Evolutionary conservation across 2,797 vertebrate genomes (phyloP).

Genomic region (Takifugu ocellatus): DNA sequence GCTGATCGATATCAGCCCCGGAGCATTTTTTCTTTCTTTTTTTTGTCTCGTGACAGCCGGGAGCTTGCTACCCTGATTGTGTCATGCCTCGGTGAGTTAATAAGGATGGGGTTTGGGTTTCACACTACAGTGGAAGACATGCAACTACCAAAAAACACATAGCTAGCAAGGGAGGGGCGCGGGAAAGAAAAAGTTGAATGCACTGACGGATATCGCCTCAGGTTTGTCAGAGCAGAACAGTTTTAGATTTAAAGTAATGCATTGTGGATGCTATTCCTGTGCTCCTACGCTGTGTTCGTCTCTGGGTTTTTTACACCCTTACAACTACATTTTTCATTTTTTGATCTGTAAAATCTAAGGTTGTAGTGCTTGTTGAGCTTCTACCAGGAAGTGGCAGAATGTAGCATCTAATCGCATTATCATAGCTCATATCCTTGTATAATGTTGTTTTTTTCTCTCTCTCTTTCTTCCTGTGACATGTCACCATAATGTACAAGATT

Average conservation of each 20-base stretch:
- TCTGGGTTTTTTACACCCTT: not conserved
- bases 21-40: conserved; percentile 34
- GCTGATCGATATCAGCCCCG: conserved; percentile 63
- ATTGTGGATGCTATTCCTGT: not conserved
- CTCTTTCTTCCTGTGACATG: not conserved
- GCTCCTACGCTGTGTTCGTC: not conserved
- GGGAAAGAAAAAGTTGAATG: conserved; percentile 16
- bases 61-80: conserved; percentile 51
- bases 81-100: conserved; percentile 60
- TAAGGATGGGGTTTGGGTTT: conserved; percentile 18
- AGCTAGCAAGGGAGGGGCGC: not conserved
- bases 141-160: conserved; percentile 9
- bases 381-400: no score
- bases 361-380: no score
- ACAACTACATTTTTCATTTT: not conserved
- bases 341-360: not conserved
- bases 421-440: not conserved
- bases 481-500: conserved; percentile 35
- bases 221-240: not conserved
- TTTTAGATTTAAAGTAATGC: not conserved
- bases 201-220: conserved; percentile 31
- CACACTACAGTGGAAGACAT: conserved; percentile 21
- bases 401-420: not conserved
- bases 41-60: conserved; percentile 47
- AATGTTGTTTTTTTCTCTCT: conserved; percentile 7